These are phyloP conservation scores for Camponotus vicinus DNA, from an alignment of 1,140 invertebrate species.

Conservation along the genomic window DNA sequence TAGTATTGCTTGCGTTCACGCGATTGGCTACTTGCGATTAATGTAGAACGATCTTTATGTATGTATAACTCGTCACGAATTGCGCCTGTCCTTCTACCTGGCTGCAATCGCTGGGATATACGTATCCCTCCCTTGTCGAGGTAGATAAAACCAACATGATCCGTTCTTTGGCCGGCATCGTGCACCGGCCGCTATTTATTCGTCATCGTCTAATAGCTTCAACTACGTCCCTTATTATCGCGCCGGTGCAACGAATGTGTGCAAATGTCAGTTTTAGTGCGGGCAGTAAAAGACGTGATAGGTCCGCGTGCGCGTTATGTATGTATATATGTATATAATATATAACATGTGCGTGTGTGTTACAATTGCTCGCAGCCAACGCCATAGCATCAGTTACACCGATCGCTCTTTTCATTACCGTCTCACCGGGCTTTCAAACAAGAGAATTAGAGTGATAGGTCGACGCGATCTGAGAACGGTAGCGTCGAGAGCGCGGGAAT, in stretches of 20 bases:
- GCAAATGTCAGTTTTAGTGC: conserved; percentile 68
- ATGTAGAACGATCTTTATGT: background rate
- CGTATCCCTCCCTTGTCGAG: conserved; percentile 25
- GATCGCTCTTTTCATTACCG: conserved; percentile 53
- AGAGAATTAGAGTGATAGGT: conserved; percentile 61
- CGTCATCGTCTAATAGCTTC: conserved; percentile 69
- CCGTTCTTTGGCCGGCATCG: conserved; percentile 46
- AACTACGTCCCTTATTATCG: conserved; percentile 65
- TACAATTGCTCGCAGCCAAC: conserved; percentile 30
- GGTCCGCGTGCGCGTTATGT: background rate
- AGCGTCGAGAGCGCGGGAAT: conserved; percentile 13
- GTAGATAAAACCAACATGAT: conserved; percentile 61
- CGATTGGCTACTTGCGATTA: too few species aligned
- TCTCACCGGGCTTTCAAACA: conserved; percentile 33
- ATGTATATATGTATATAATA: too few species aligned
- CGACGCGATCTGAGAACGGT: conserved; percentile 21
- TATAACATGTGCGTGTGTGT: background rate
- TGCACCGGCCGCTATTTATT: conserved; percentile 66
- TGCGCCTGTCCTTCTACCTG: conserved; percentile 42
- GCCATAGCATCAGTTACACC: conserved; percentile 1
- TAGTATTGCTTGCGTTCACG: too few species aligned
- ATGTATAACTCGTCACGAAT: conserved; percentile 50
- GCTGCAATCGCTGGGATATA: conserved; percentile 2
- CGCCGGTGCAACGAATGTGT: conserved; percentile 47
- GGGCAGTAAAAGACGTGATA: conserved; percentile 65